Conservation (phyloP, 2,888 invertebrate species). For the Drosophila falleni region DNA sequence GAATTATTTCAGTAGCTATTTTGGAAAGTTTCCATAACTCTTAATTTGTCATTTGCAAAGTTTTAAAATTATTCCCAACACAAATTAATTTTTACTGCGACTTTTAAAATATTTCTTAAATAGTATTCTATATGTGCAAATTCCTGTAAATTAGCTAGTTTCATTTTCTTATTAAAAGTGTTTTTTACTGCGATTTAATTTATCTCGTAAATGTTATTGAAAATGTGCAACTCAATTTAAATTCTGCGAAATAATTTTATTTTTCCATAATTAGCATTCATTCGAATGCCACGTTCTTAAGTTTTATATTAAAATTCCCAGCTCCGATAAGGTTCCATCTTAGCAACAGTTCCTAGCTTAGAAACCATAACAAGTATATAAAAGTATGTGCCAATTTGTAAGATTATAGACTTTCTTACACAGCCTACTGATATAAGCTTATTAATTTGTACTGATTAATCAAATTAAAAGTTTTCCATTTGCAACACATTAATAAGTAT, state of each 20-base stretch:
- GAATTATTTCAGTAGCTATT: neutral
- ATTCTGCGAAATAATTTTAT: neutral
- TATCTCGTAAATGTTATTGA: neutral
- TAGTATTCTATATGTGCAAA: neutral
- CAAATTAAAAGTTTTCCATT: neutral
- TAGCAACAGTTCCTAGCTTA: constrained; percentile 2
- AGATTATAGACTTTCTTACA: neutral
- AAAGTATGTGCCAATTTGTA: neutral
- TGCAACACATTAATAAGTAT: constrained; percentile 16
- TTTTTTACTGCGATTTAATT: neutral
- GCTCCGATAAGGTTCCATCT: constrained; percentile 4
- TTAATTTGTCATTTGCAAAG: neutral
- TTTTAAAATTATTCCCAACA: neutral
- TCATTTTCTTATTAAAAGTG: neutral
- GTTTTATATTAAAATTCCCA: neutral
- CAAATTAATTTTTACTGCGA: neutral
- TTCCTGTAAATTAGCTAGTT: neutral
- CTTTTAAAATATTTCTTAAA: neutral
- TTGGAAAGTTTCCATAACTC: neutral
- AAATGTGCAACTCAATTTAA: neutral
- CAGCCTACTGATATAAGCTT: neutral
- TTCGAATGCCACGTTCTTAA: neutral
- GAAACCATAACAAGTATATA: neutral
- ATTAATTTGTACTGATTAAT: constrained; percentile 10
- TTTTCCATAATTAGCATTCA: neutral